These are phyloP conservation scores for Diacarnus erythraeanus DNA, from an alignment of 37 sponge, comb jelly and placozoan genomes.

Conservation along the genomic window DNA sequence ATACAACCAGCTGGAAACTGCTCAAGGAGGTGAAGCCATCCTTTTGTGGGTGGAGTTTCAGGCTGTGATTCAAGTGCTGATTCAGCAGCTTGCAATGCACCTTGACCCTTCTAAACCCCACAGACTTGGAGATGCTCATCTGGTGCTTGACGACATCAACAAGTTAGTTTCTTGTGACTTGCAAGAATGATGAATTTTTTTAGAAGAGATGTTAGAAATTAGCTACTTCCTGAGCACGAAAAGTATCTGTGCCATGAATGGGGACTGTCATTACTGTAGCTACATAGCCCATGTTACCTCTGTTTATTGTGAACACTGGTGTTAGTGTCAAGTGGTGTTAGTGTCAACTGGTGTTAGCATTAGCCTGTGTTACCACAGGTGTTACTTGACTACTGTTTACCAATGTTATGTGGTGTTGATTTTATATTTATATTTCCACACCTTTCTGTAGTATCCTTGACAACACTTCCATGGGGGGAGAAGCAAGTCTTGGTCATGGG, in stretches of 20 bases:
- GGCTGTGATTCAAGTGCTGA: constrained; percentile 75
- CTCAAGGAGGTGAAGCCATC: constrained; percentile 10
- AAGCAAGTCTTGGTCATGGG: constrained; percentile 59
- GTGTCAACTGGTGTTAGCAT: too few relatives aligned
- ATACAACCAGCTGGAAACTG: not conserved
- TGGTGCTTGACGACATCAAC: constrained; percentile 23
- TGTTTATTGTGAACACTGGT: too few relatives aligned
- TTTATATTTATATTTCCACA: not conserved
- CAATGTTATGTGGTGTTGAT: not conserved
- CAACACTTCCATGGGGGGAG: constrained; percentile 66
- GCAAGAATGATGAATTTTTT: not conserved
- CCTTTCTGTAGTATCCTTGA: constrained; percentile 34
- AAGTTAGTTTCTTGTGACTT: not conserved
- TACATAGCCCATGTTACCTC: too few relatives aligned
- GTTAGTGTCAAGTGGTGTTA: too few relatives aligned
- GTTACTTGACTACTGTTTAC: not conserved
- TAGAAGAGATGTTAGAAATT: too few relatives aligned
- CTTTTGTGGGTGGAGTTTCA: constrained; percentile 78
- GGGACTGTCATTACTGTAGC: too few relatives aligned
- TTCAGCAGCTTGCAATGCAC: constrained; percentile 32
- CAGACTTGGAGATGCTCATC: constrained; percentile 1
- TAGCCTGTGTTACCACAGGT: too few relatives aligned
- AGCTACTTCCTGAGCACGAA: too few relatives aligned
- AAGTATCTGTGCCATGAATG: too few relatives aligned
- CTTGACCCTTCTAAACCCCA: constrained; percentile 23